Evolutionary conservation across 2,888 invertebrate genomes (phyloP), one percentile per base, ranked within the genome.

Genomic region (Heliconius ismenius): DNA sequence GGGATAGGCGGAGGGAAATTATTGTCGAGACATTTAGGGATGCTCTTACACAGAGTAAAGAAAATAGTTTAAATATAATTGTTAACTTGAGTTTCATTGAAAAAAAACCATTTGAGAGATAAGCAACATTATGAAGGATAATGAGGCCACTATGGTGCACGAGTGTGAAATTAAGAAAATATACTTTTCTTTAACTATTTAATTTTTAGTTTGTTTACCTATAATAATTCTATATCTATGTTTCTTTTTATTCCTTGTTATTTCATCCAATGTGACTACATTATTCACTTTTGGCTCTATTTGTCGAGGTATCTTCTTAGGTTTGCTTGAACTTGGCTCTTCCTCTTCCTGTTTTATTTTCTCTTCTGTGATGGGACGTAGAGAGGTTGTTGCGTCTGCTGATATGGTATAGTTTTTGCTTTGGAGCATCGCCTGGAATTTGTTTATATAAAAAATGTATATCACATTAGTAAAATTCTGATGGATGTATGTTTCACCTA

Each of bases 181-280:
- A 1, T 43, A 43, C 15, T 15, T 13, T 15, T 43, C 43, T 43
- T 43, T 43, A 43, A 43, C 43, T 43, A 15, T 43, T 15, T 43
- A 0, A 43, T 18, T 63, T 63, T 4, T 63, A 7, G 6, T 9
- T 28, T 15, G 4, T 21, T 28, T 10, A 69, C 94, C 94, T 79
- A 94, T 92, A 78, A 94, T 90, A 77, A 94, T 90, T 81, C 94
- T 92, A 75, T 95, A 91, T n/a, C 95, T 89, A 77, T 95, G 92
- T 72, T 94, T 94, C 85, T 93, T 94, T 81, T 95, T 94, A 77
- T 95, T 95, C 65, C 95, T 88, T 0, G 94, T 94, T 1, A 90
- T 90, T 7, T 93, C 91, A 49, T 95, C 95, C 1, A 95, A 76
- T 0, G 91, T 92, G 0, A 94, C 82, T 62, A 95, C 91, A 4